Evolutionary conservation across 2,888 invertebrate genomes (phyloP).

Genomic region (Kuschelorhynchus macadamiae): DNA sequence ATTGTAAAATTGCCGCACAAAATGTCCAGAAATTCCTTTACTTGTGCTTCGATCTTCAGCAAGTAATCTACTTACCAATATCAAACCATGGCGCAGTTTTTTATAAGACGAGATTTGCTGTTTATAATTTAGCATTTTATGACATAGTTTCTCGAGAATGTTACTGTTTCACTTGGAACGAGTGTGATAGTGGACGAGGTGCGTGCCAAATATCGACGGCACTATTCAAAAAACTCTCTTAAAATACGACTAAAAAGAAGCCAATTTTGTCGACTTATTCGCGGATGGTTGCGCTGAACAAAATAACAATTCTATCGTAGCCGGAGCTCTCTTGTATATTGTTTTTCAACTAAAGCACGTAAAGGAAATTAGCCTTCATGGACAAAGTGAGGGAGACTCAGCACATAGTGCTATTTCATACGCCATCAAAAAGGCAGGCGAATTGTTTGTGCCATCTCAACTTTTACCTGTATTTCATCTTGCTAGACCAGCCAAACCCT

Average conservation of each 20-base stretch:
- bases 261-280: constrained; percentile 8
- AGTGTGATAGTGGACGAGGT: constrained; percentile 16
- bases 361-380: constrained; percentile 24
- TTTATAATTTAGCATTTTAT: constrained; percentile 14
- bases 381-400: constrained; percentile 27
- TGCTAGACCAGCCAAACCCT: constrained; percentile 26
- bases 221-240: constrained; percentile 5
- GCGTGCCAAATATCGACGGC: constrained; percentile 7
- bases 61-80: constrained; percentile 27
- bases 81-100: constrained; percentile 4
- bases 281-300: constrained; percentile 12
- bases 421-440: constrained; percentile 31
- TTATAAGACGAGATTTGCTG: constrained; percentile 16
- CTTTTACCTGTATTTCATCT: constrained; percentile 22
- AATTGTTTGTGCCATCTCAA: constrained; percentile 20
- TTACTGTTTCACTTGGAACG: constrained; percentile 5
- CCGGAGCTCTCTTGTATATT: constrained; percentile 18
- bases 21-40: background rate
- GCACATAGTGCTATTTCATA: constrained; percentile 19
- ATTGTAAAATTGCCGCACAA: constrained; percentile 7
- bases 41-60: constrained; percentile 37
- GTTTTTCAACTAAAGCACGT: constrained; percentile 12
- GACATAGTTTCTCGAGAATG: background rate
- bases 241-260: constrained; percentile 1
- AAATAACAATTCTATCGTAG: constrained; percentile 5